phyloP scores from a whole-genome alignment of 2,888 invertebrate genomes.

The Platynereis dumerilii region DNA sequence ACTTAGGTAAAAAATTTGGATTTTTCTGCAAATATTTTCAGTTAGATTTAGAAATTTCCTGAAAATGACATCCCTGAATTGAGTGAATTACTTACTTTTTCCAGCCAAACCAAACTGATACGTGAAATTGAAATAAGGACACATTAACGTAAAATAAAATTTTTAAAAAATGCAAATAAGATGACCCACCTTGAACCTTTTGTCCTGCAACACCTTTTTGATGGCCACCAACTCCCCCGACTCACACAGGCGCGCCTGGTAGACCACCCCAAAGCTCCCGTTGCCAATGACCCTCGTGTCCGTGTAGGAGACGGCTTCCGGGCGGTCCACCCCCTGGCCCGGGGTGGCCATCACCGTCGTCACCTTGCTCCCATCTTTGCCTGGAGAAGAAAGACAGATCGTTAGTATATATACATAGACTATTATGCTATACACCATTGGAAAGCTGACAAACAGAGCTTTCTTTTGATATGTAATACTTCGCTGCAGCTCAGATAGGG shows the following conservation, averaged over 20 bases:
- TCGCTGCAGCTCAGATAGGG: too few relatives aligned
- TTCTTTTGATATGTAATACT: too few relatives aligned
- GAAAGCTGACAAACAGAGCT: too few relatives aligned
- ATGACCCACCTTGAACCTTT: conserved; percentile 99
- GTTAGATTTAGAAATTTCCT: too few relatives aligned
- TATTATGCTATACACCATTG: too few relatives aligned
- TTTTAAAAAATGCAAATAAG: conserved; percentile 35
- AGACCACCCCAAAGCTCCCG: conserved; percentile 99
- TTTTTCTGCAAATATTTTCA: neutral
- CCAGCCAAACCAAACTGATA: too few relatives aligned
- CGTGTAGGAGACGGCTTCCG: conserved; percentile 94
- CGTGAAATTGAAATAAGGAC: neutral
- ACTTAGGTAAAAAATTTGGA: neutral
- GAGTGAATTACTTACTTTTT: too few relatives aligned
- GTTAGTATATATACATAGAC: too few relatives aligned
- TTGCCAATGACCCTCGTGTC: conserved; percentile 99
- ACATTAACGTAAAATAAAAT: neutral
- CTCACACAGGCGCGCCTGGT: conserved; percentile 97
- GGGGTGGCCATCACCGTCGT: conserved; percentile 98
- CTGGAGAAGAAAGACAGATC: too few relatives aligned
- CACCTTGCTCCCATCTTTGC: conserved; percentile 89
- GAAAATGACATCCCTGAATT: too few relatives aligned
- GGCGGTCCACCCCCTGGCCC: conserved; percentile 95
- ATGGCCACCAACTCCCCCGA: conserved; percentile 97
- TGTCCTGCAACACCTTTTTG: conserved; percentile 99